Evolutionary conservation across 35 echinoderm and acorn worm genomes (phyloP), one percentile per base, ranked within the genome.

Genomic region (Heliocidaris erythrogramma): DNA sequence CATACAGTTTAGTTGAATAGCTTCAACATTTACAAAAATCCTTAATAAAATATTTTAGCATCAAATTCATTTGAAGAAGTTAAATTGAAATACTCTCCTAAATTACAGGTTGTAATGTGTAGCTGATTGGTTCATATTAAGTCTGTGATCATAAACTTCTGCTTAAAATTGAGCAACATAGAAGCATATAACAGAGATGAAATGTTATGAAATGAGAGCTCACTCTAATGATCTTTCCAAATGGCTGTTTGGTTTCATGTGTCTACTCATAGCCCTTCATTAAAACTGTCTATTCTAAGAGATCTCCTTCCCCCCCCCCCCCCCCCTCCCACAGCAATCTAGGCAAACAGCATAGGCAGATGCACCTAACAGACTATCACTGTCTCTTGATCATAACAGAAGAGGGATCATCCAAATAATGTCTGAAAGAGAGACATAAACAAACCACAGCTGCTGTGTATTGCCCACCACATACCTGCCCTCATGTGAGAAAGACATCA

Each of bases 361-460:
- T 78, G 27, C 27, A 8, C 65, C 65, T 78, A 21, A 78, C 65
- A 78, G 65, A 78, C 65, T n/a, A 78, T 78, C 65, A 78, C 7
- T 78, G 65, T 78, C 65, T 78, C 65, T n/a, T n/a, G 21, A 78
- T 78, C 21, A 27, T n/a, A n/a, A n/a, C 18, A 21, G 65, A 78
- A 27, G 65, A 78, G n/a, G 65, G 27, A 78, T 78, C 65, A 27
- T 78, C 65, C 65, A 27, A 18, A 78, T 78, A n/a, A n/a, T 29
- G 65, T 78, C 65, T 78, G 65, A 78, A 78, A 78, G 65, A 78
- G 65, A 78, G 65, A 78, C 65, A 78, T 78, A 78, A 78, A 78
- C 65, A 78, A 78, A 78, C 65, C 17, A 4, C 65, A 78, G 65
- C 17, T 78, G 21, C 18, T 78, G 65, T 78, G 27, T 78, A 18